Evolutionary conservation across 2,888 invertebrate species (phyloP).

Genomic region (Aquatica leii): DNA sequence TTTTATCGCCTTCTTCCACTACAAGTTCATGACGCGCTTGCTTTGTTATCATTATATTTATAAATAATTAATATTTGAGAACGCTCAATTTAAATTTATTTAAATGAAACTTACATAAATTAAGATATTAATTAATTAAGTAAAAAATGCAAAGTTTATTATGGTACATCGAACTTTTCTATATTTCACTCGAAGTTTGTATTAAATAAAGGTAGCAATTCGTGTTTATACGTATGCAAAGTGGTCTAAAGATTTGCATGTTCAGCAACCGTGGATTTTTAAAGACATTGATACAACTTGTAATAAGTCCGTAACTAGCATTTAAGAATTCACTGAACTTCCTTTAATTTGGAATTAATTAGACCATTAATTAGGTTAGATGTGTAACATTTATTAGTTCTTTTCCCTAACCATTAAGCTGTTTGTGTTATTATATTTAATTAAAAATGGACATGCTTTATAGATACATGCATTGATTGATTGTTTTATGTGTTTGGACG

Average conservation of each 20-base stretch:
- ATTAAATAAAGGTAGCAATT: slow-evolving; percentile 44
- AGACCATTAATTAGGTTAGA: background rate
- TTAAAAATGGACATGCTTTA: no score
- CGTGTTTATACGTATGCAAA: slow-evolving; percentile 37
- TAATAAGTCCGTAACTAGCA: background rate
- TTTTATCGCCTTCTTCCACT: slow-evolving; percentile 53
- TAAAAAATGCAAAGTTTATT: slow-evolving; percentile 36
- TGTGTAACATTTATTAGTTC: no score
- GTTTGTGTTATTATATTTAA: no score
- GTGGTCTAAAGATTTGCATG: slow-evolving; percentile 49
- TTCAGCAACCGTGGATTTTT: slow-evolving; percentile 46
- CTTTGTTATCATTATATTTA: slow-evolving; percentile 21
- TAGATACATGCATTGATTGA: no score
- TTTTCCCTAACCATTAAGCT: no score
- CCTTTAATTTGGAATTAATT: slow-evolving; percentile 8
- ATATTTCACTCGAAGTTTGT: slow-evolving; percentile 52
- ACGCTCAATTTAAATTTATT: slow-evolving; percentile 24
- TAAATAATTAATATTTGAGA: slow-evolving; percentile 3
- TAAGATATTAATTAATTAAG: slow-evolving; percentile 13
- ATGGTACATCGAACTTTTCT: slow-evolving; percentile 50
- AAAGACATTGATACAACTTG: slow-evolving; percentile 7
- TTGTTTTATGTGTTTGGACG: no score
- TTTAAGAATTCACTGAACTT: slow-evolving; percentile 11
- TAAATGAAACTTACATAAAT: slow-evolving; percentile 33
- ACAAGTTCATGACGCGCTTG: slow-evolving; percentile 16